Conservation (phyloP, 53 echinoderm and acorn worm genomes). For the Henricia sp. region DNA sequence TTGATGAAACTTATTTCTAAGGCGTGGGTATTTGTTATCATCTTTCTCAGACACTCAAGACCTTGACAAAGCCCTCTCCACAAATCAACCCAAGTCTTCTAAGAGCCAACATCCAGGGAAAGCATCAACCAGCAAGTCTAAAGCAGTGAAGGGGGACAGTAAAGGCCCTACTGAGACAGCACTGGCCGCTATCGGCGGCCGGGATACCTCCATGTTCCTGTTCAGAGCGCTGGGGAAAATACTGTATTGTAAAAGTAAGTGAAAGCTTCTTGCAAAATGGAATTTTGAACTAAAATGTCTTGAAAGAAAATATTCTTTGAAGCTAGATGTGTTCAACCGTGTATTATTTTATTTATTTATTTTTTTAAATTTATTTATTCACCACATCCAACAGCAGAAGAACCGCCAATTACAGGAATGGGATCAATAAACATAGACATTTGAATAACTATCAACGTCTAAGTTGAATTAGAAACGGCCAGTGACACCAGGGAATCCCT, state of each 20-base stretch:
- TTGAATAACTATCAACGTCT: no score
- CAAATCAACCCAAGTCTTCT: not conserved
- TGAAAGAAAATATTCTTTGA: no score
- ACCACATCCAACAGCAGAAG: no score
- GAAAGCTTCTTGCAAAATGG: no score
- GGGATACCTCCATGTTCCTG: conserved; percentile 90
- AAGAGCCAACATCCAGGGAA: conserved; percentile 2
- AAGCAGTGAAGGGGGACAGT: conserved; percentile 22
- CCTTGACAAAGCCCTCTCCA: conserved; percentile 40
- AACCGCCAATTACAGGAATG: no score
- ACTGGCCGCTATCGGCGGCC: conserved; percentile 86
- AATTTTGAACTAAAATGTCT: no score
- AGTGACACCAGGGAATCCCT: no score
- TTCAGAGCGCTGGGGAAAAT: conserved; percentile 96
- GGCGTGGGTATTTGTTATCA: not conserved
- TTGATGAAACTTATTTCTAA: no score
- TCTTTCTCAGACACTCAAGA: conserved; percentile 64
- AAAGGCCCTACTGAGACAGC: conserved; percentile 49
- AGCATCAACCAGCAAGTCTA: conserved; percentile 11
- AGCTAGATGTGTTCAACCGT: not conserved
- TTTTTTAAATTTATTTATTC: no score
- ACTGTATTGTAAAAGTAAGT: conserved; percentile 90
- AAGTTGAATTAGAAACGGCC: no score
- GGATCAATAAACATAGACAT: no score
- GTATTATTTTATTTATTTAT: not conserved